Conservation (phyloP, 2,888 invertebrate genomes). For the Acanthosepion lycidas region DNA sequence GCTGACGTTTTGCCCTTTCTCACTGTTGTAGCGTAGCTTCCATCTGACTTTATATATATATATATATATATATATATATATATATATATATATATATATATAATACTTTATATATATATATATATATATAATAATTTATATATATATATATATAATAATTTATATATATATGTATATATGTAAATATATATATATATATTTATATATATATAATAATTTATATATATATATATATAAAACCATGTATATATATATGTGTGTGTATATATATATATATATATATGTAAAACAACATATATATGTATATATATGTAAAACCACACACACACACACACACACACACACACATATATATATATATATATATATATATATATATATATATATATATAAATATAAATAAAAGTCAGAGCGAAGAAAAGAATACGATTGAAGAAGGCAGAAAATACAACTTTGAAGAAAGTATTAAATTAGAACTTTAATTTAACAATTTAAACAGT, state of each 20-base stretch:
- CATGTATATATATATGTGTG: too few relatives aligned
- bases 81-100: not conserved
- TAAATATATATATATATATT: not conserved
- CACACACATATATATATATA: not conserved
- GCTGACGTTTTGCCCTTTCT: too few relatives aligned
- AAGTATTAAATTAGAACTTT: too few relatives aligned
- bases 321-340: not conserved
- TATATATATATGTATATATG: not conserved
- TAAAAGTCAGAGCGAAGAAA: too few relatives aligned
- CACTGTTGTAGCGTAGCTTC: too few relatives aligned
- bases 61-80: not conserved
- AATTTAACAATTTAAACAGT: too few relatives aligned
- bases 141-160: not conserved
- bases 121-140: not conserved
- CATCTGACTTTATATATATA: too few relatives aligned
- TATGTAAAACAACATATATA: not conserved
- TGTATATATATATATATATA: not conserved
- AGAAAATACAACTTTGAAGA: too few relatives aligned
- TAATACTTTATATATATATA: not conserved
- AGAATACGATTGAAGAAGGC: too few relatives aligned
- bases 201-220: not conserved
- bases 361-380: too few relatives aligned
- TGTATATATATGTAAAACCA: not conserved
- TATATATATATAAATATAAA: too few relatives aligned
- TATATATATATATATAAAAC: not conserved